phyloP scores from a whole-genome alignment of 2,113 vertebrate species.

The Mustela lutreola region DNA sequence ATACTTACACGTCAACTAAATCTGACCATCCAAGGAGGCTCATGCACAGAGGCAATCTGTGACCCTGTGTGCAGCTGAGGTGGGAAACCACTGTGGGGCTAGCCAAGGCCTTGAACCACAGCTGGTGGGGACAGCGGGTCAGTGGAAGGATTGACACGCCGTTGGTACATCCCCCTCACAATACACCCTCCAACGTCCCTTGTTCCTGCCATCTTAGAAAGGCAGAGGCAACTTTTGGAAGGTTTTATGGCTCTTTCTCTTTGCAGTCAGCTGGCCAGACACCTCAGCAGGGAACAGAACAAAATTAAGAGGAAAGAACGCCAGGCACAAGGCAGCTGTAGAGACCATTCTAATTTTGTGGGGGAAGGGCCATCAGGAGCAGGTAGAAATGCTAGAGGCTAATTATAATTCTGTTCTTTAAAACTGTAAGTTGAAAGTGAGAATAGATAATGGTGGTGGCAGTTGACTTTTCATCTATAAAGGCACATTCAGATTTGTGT shows the following conservation, averaged over 20 bases:
- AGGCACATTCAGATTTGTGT: constrained; percentile 31
- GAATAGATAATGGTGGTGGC: neutral
- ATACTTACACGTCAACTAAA: neutral
- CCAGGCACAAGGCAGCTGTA: neutral
- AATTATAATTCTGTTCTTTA: neutral
- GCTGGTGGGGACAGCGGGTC: neutral
- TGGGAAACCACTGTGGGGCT: neutral
- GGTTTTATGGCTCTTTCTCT: neutral
- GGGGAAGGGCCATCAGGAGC: neutral
- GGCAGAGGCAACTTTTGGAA: neutral
- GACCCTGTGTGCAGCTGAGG: neutral
- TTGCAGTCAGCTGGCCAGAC: neutral
- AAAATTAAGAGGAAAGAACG: neutral
- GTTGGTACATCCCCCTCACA: neutral
- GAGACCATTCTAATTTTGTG: neutral
- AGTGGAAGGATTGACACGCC: neutral
- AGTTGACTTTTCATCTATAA: neutral
- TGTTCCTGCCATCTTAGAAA: neutral
- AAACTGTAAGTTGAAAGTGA: neutral
- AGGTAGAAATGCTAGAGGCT: neutral
- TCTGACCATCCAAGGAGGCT: neutral
- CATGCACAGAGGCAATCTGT: rapidly evolving
- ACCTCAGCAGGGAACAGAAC: neutral
- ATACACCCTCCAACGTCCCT: neutral
- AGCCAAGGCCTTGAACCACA: neutral